Conservation (phyloP, 2,888 invertebrate genomes). For the Lumbricus terrestris region DNA sequence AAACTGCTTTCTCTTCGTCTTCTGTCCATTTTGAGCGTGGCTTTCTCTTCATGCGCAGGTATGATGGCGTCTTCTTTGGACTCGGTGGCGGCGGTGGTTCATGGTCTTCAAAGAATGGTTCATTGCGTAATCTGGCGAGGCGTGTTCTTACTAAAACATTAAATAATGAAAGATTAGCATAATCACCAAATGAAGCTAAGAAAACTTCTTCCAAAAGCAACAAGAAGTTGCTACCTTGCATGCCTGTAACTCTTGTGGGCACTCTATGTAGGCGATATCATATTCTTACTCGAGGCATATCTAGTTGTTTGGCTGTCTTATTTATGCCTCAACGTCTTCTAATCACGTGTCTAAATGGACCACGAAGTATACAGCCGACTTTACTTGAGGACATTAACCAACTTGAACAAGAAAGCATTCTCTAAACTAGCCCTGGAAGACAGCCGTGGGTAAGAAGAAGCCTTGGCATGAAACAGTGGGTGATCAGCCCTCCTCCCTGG, state of each 20-base stretch:
- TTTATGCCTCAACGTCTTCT: background rate
- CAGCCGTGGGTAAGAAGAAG: too few relatives aligned
- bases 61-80: background rate
- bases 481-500: too few relatives aligned
- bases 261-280: background rate
- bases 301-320: background rate
- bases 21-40: constrained; percentile 9
- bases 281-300: background rate
- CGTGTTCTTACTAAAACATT: background rate
- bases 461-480: too few relatives aligned
- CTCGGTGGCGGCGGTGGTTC: background rate
- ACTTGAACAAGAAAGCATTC: background rate
- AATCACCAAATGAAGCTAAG: background rate
- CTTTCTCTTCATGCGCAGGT: background rate
- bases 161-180: background rate
- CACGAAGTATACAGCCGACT: background rate
- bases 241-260: background rate
- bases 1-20: constrained; percentile 5
- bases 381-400: background rate
- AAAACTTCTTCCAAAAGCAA: background rate
- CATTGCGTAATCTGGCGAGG: background rate
- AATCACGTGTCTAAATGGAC: background rate
- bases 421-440: background rate
- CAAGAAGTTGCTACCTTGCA: too few relatives aligned
- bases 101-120: background rate